Percentiles rank a stretch among this genome's conserved stretches.
These are phyloP conservation scores for Brachirus orientalis DNA, from an alignment of 2,113 vertebrate species.

Conservation along the genomic window DNA sequence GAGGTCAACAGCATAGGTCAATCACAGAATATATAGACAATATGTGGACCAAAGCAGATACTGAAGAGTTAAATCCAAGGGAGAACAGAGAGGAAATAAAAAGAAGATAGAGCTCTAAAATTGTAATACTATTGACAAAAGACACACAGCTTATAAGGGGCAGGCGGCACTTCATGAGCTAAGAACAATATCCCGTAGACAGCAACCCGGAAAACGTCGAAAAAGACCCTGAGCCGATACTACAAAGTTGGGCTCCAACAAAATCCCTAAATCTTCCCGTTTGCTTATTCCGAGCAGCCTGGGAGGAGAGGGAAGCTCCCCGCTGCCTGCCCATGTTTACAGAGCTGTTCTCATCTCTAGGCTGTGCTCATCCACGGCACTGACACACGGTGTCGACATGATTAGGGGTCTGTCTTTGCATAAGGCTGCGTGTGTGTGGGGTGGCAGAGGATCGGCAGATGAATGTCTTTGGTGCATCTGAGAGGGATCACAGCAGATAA, in stretches of 20 bases:
- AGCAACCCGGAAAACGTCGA: constrained; percentile 62
- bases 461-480: constrained; percentile 79
- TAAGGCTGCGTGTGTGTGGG: constrained; percentile 46
- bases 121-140: constrained; percentile 74
- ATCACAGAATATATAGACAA: constrained; percentile 28
- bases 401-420: constrained; percentile 77
- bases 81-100: not conserved
- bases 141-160: constrained; percentile 67
- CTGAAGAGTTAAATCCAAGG: constrained; percentile 54
- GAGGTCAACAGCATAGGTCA: constrained; percentile 71
- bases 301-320: constrained; percentile 59
- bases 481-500: constrained; percentile 83
- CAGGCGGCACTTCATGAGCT: constrained; percentile 65
- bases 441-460: constrained; percentile 75
- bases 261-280: constrained; percentile 81
- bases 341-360: constrained; percentile 78
- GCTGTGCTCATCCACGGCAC: constrained; percentile 75
- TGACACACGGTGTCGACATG: constrained; percentile 76
- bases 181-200: constrained; percentile 76
- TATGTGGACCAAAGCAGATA: constrained; percentile 26
- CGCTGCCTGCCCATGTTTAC: constrained; percentile 76
- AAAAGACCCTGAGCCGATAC: constrained; percentile 69
- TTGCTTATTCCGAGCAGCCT: constrained; percentile 72
- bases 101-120: constrained; percentile 32
- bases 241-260: constrained; percentile 73